Evolutionary conservation across 2,113 vertebrate species (phyloP).

Genomic region (Hiodon alosoides): DNA sequence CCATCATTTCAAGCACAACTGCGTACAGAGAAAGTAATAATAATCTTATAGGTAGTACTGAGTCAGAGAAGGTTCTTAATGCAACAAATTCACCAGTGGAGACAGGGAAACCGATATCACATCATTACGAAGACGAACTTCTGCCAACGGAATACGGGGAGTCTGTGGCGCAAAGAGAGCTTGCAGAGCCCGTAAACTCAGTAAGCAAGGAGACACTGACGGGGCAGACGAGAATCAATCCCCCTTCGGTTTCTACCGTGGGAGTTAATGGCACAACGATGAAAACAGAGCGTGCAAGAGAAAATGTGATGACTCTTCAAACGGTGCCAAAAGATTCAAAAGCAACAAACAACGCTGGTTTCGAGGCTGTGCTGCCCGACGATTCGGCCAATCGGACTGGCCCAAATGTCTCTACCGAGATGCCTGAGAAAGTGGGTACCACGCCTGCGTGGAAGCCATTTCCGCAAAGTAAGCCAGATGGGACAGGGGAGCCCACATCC

Average conservation of each 20-base stretch:
- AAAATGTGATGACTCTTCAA: neutral
- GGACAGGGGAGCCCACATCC: neutral
- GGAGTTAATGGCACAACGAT: neutral
- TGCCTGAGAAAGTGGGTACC: neutral
- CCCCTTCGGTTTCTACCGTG: neutral
- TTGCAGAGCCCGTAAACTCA: neutral
- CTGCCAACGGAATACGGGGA: neutral
- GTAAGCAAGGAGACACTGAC: neutral
- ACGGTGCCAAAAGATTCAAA: neutral
- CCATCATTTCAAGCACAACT: neutral
- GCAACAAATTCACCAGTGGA: neutral
- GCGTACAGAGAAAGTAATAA: neutral
- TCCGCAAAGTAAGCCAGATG: conserved; percentile 5
- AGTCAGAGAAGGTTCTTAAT: neutral
- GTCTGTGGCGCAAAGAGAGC: neutral
- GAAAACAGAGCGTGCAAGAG: neutral
- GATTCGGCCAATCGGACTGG: neutral
- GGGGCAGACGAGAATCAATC: neutral
- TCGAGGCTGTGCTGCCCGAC: neutral
- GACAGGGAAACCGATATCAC: neutral
- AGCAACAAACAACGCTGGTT: neutral
- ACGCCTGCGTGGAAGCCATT: neutral
- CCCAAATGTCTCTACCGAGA: neutral
- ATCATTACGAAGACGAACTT: neutral
- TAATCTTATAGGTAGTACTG: neutral